Percentiles rank a stretch among this genome's conserved stretches.
Evolutionary conservation across 2,113 vertebrate genomes (phyloP).

Genomic region (Meleagris gallopavo): DNA sequence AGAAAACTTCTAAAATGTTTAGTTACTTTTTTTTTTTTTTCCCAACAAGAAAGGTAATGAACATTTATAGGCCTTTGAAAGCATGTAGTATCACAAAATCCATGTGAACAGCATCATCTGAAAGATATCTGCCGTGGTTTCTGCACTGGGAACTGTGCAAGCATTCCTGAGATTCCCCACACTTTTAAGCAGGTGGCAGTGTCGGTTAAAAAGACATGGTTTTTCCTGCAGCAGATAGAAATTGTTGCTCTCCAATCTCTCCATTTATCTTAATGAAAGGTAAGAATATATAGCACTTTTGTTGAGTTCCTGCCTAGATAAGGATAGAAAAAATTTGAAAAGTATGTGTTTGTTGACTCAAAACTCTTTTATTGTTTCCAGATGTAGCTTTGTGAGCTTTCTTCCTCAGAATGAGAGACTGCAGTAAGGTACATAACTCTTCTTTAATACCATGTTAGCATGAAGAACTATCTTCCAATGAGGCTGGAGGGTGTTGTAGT

Average conservation of each 20-base stretch:
- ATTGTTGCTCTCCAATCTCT: background rate
- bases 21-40: background rate
- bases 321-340: background rate
- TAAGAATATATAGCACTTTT: background rate
- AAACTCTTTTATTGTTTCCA: slow-evolving; percentile 15
- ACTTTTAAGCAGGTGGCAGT: slow-evolving; percentile 71
- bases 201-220: slow-evolving; percentile 61
- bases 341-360: background rate
- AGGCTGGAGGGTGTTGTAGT: background rate
- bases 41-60: background rate
- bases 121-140: background rate
- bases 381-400: background rate
- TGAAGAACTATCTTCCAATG: background rate
- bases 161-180: slow-evolving; percentile 56
- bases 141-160: background rate
- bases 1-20: background rate
- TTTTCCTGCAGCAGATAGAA: slow-evolving; percentile 30
- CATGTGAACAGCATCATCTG: background rate
- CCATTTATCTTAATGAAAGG: background rate
- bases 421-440: background rate
- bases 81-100: background rate
- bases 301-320: background rate
- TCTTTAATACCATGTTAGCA: background rate
- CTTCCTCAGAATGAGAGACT: background rate
- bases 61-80: background rate